A percentile compares a stretch with the other conserved stretches of the same genome.
These are phyloP conservation scores for Coranthus polyacanthus DNA, from an alignment of 2,797 vertebrate genomes.

Conservation along the genomic window DNA sequence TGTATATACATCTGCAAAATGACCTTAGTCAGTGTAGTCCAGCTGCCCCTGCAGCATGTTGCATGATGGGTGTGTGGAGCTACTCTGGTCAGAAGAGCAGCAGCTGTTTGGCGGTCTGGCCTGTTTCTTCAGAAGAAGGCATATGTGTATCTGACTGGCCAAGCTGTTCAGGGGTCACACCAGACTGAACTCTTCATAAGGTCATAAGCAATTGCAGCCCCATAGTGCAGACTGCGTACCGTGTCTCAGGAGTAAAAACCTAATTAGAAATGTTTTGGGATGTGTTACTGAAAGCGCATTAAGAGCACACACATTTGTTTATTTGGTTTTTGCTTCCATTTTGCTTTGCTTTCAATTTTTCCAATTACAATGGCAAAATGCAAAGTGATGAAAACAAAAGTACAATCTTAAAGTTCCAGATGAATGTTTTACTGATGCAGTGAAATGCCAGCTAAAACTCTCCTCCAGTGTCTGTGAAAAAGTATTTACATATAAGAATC, in stretches of 20 bases:
- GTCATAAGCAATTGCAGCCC: slow-evolving; percentile 51
- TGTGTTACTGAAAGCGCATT: not conserved
- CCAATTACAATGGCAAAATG: not conserved
- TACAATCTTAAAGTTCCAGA: not conserved
- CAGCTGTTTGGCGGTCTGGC: slow-evolving; percentile 83
- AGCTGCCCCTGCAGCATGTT: slow-evolving; percentile 74
- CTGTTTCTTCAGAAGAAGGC: slow-evolving; percentile 61
- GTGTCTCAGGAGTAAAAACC: slow-evolving; percentile 23
- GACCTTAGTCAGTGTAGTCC: slow-evolving; percentile 66
- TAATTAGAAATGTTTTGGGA: slow-evolving; percentile 44
- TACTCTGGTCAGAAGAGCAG: slow-evolving; percentile 69
- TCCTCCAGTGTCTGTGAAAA: not conserved
- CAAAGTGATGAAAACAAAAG: not conserved
- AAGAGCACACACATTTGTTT: not conserved
- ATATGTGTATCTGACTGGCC: slow-evolving; percentile 70
- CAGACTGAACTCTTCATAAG: slow-evolving; percentile 57
- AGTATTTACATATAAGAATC: slow-evolving; percentile 7
- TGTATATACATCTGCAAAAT: slow-evolving; percentile 45
- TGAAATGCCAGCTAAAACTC: not conserved
- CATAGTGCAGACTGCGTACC: slow-evolving; percentile 20
- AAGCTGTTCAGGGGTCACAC: slow-evolving; percentile 78
- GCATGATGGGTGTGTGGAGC: slow-evolving; percentile 71
- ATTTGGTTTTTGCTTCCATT: not conserved
- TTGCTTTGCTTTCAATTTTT: slow-evolving; percentile 1
- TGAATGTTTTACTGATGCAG: not conserved